Base-by-base conservation (phyloP, 2,797 vertebrate genomes). In the Eospalax fontanierii region DNA sequence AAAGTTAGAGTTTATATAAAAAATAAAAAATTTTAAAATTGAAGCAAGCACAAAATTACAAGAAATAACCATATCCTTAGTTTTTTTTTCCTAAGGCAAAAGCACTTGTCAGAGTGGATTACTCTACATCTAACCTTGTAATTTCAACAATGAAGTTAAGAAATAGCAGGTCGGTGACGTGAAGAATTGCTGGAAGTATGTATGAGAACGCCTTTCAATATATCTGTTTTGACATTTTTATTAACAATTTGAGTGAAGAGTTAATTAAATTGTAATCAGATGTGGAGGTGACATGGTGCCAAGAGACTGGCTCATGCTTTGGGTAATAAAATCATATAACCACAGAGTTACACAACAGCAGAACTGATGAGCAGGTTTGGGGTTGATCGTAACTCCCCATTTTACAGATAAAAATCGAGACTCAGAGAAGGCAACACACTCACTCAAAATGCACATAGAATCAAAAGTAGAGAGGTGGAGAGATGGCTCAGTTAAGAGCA, bases 141-240 rank as follows among this genome's bases (percentile, higher is more conserved):
- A 89, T 93, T 88, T 82, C 93, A 94, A 95, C 92, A 93, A 54
- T 30, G 38, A 74, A 79, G 59, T 88, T 15, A 57, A 71, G 79
- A 95, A 95, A 89, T 59, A 87, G n/a, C 43, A 94, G 70, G 73
- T 59, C 71, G 10, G 66, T 40, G 26, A 18, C 73, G 63, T 74
- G 85, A 79, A 93, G 63, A 87, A 76, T 65, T 78, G 46, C 9
- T 63, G 30, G 76, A 91, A 84, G 63, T 74, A 26, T 43, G 19
- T 76, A 50, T 91, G 80, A 97, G 82, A 94, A 81, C 50, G 66
- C 38, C 40, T 94, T 90, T 86, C 68, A 57, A 28, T 61, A 43
- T 87, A 78, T 93, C 78, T 96, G 89, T 94, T 94, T 96, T 97
- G 97, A 97, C 80, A 88, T 89, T 95, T 97, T 95, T 96, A 97